Evolutionary conservation across 1,140 invertebrate species (phyloP).

Genomic region (Caenorhabditis latens): DNA sequence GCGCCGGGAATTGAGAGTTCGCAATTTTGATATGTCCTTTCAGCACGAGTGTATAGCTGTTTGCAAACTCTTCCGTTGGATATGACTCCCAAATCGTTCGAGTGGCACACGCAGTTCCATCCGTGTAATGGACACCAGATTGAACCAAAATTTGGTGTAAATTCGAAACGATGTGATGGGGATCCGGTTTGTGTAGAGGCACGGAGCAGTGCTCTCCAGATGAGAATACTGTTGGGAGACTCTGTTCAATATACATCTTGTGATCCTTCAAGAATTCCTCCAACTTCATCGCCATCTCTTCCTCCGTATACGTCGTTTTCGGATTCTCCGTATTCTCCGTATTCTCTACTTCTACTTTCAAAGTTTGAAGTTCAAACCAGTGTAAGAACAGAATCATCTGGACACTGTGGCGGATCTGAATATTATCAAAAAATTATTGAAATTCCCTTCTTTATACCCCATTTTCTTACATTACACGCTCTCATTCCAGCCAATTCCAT

Average conservation of each 20-base stretch:
- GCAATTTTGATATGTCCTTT: neutral
- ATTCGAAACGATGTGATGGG: neutral
- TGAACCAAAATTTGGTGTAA: neutral
- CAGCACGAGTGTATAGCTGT: neutral
- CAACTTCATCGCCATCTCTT: slow-evolving; percentile 85
- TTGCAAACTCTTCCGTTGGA: neutral
- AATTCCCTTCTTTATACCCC: neutral
- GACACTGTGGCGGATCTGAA: slow-evolving; percentile 83
- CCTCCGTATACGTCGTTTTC: slow-evolving; percentile 86
- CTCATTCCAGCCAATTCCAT: slow-evolving; percentile 89
- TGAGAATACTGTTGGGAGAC: neutral
- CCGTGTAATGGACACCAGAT: slow-evolving; percentile 11
- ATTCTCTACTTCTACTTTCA: slow-evolving; percentile 56
- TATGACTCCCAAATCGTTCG: neutral
- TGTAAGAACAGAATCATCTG: slow-evolving; percentile 91
- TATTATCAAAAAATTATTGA: slow-evolving; percentile 51
- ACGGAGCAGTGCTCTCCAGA: neutral
- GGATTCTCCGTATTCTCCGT: neutral
- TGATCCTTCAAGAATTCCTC: slow-evolving; percentile 83
- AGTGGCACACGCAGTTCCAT: neutral
- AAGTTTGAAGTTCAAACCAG: slow-evolving; percentile 85
- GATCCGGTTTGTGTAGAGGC: neutral
- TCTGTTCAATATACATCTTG: slow-evolving; percentile 85
- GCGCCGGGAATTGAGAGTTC: neutral
- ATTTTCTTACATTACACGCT: slow-evolving; percentile 83